Conservation (phyloP, 2,797 vertebrate species). For the Catamblyrhynchus diadema region DNA sequence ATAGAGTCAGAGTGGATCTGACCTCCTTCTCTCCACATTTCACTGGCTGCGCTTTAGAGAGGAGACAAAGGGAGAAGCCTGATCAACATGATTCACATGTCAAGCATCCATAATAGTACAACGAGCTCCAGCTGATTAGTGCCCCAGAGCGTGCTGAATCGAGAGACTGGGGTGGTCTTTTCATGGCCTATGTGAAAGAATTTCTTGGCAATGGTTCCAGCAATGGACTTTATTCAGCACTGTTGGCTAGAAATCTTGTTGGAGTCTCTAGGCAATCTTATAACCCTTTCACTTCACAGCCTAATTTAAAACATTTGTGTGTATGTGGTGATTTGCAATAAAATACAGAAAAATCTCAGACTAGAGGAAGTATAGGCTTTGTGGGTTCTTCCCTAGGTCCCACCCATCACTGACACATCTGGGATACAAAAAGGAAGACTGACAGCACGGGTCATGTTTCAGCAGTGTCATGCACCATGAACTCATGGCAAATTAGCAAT, state of each 20-base stretch:
- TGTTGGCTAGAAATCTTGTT: constrained; percentile 19
- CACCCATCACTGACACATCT: background rate
- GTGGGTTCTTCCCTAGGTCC: background rate
- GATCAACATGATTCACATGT: background rate
- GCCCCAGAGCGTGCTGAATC: background rate
- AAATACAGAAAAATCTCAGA: constrained; percentile 23
- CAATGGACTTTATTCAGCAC: constrained; percentile 25
- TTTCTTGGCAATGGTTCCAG: constrained; percentile 41
- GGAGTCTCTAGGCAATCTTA: constrained; percentile 39
- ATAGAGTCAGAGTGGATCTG: background rate
- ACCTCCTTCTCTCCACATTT: background rate
- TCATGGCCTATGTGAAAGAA: constrained; percentile 17
- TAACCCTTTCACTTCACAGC: background rate
- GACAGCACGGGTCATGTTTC: background rate
- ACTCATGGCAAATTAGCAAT: background rate
- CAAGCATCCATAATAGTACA: background rate
- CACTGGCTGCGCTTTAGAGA: background rate
- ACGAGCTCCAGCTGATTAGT: background rate
- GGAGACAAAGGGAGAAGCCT: background rate
- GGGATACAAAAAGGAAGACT: background rate
- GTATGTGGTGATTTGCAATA: background rate
- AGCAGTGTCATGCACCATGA: background rate
- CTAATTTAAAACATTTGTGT: constrained; percentile 49
- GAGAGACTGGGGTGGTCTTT: constrained; percentile 17
- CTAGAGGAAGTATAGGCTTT: background rate